phyloP scores from a whole-genome alignment of 2,113 vertebrate genomes.

The Scomber colias region DNA sequence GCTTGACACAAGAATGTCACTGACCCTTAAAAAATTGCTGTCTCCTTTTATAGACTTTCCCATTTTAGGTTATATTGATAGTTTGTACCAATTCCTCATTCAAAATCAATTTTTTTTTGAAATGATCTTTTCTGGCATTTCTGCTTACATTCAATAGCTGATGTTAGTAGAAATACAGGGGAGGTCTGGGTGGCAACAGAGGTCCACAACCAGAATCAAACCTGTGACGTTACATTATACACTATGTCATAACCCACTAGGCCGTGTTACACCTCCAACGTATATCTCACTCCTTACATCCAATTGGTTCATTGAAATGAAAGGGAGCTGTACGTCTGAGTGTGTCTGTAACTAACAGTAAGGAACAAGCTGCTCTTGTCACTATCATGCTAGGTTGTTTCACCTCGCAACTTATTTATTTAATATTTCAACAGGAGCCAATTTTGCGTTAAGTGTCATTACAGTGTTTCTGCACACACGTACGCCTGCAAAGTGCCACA shows the following conservation, averaged over 20 bases:
- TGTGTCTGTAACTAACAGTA: neutral
- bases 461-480: conserved; percentile 78
- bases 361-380: conserved; percentile 56
- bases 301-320: neutral
- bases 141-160: neutral
- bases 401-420: conserved; percentile 69
- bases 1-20: conserved; percentile 68
- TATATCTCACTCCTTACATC: neutral
- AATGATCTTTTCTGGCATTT: neutral
- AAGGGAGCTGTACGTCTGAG: neutral
- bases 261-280: neutral
- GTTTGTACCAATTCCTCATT: conserved; percentile 6
- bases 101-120: neutral
- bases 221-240: neutral
- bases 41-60: conserved; percentile 64
- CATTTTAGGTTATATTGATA: conserved; percentile 38
- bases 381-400: conserved; percentile 67
- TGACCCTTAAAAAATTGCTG: conserved; percentile 69
- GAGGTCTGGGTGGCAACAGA: neutral
- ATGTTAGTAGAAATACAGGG: neutral
- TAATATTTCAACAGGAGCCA: conserved; percentile 80
- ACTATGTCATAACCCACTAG: neutral
- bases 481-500: conserved; percentile 81
- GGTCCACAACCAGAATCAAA: neutral
- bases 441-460: conserved; percentile 84